Base-by-base conservation (phyloP, 2,888 invertebrate species). In the Craniophora ligustri region DNA sequence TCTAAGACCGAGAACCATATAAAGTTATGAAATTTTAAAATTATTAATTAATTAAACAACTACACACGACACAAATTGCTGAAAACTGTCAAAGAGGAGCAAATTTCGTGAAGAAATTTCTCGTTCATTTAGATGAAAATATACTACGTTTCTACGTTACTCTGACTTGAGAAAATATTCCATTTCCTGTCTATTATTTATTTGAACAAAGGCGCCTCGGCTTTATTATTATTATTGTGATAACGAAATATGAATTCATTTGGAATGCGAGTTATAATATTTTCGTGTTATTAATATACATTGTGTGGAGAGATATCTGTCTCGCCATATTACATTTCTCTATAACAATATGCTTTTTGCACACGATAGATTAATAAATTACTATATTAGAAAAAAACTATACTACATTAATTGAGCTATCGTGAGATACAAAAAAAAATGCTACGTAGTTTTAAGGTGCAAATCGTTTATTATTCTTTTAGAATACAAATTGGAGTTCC, bases 101-200 rank as follows among this genome's bases (percentile, higher is more conserved):
- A 32, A 44, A 40, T 62, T 31, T 26, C n/a, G 14, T 67, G 38
- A 62, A 51, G 45, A 62, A 63, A 67, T 53, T 61, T 32, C n/a
- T 45, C 28, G 13, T 39, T 55, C 4, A 46, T 47, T 42, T 55
- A 38, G 13, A 59, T 39, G 63, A 45, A 62, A 67, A 54, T 61
- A 39, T 47, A 34, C 40, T 36, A 13, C 34, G 26, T n/a, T 11
- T 13, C 31, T 32, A 31, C 18, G 47, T 34, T 47, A 39, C 19
- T 35, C 38, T 19, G 26, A 26, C 15, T 59, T 16, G n/a, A 26
- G 48, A 40, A 38, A 71, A 34, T 26, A 38, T 47, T 54, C n/a
- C 45, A 47, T 62, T 63, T 63, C 46, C 46, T 40, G 34, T 16
- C 31, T 53, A 16, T 47, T 54, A 53, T 56, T 57, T 26, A 39